Evolutionary conservation across 2,113 vertebrate genomes (phyloP), one percentile per base, ranked within the genome.

Genomic region (Syngnathus typhle): DNA sequence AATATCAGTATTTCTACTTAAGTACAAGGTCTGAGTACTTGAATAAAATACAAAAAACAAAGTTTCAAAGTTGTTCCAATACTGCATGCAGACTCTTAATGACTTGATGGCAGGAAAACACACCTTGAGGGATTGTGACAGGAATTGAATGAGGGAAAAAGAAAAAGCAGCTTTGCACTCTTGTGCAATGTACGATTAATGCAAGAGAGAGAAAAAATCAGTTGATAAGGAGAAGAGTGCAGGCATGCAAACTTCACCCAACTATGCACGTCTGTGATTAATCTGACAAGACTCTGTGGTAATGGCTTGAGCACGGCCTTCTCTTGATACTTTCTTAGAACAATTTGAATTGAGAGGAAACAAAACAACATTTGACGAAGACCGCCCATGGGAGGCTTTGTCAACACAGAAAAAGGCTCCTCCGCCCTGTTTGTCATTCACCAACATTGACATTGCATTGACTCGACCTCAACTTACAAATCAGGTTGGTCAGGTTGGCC

Each of bases 91-190:
- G 7, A 51, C 18, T 49, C n/a, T 51, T 8, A 51, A 55, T 23
- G 54, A 56, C 13, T 32, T 32, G 12, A 7, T 36, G 12, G 13
- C 27, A 56, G 13, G 12, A 16, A 56, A 2, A 5, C 27, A 58
- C 16, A 27, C 27, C 13, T 70, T 3, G 7, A 7, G 13, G 41
- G 19, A 47, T 58, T 70, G 39, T 77, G 13, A 70, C 67, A 73
- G 71, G 79, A 83, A 84, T 77, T 2, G 2, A 36, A 77, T 5
- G 27, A 5, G 27, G 21, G 55, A 6, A n/a, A 39, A 60, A 41
- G 3, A 76, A 67, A 51, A 56, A 23, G 2, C 21, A 64, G 32
- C 32, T 2, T 0, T 52, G 61, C 61, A 44, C 32, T 23, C 46
- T 65, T 58, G 55, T 58, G 55, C 59, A 61, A 61, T 61, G 37